Conservation (phyloP, 2,797 vertebrate species). For the Rhabdophis nuchalis region DNA sequence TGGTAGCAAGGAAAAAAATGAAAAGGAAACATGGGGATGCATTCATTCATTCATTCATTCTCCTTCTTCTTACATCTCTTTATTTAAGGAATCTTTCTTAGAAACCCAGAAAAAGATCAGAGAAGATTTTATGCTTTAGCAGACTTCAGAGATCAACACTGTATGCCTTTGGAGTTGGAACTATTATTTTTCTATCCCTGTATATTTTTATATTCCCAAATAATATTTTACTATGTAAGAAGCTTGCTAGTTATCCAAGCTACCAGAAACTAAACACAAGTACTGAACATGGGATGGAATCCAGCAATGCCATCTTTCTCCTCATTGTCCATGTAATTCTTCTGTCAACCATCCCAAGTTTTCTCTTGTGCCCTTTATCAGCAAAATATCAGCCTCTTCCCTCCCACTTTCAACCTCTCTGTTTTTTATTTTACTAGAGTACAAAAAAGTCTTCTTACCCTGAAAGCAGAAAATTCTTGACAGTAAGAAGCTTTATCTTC, state of each 20-base stretch:
- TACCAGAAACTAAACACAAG: background rate
- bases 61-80: background rate
- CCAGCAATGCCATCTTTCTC: background rate
- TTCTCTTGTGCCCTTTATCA: background rate
- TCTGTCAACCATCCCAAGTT: background rate
- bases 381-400: background rate
- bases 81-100: background rate
- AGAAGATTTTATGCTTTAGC: background rate
- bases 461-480: background rate
- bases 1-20: background rate
- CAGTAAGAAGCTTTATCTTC: background rate
- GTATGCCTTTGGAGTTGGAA: background rate
- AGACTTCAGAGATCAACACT: background rate
- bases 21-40: background rate
- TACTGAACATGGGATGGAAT: accelerated
- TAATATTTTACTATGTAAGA: background rate
- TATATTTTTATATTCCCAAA: background rate
- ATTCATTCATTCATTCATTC: too few relatives aligned
- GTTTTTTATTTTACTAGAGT: background rate
- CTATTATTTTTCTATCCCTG: too few relatives aligned
- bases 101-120: background rate
- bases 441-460: background rate
- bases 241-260: background rate
- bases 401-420: background rate
- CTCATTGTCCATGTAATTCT: background rate